Base-by-base conservation (phyloP, 2,113 vertebrate genomes). In the Spilogale gracilis region DNA sequence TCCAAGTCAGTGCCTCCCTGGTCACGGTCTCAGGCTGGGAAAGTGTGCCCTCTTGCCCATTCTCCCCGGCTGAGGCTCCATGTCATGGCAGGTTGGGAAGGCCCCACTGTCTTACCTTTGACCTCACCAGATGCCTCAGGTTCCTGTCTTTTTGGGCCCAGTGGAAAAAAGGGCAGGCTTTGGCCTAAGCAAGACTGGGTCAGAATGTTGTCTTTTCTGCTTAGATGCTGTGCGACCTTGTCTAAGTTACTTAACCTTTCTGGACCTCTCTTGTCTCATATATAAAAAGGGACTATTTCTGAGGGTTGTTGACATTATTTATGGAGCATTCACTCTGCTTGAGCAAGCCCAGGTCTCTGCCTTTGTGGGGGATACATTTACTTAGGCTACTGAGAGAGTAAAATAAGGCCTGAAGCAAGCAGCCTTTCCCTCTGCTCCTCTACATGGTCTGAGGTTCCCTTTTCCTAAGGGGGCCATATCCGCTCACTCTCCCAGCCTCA, bases 401-500 rank as follows among this genome's bases (percentile, higher is more conserved):
- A 63, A 74, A 48, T 45, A 9, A 52, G 54, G 30, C 9, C 50
- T 9, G 3, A 32, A 50, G 2, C n/a, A 21, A 12, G 38, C 20
- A 2, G 6, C 25, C 17, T 81, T 23, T 56, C 43, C 54, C 12
- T 1, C 0, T 10, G 0, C 6, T 6, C 3, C 4, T 60, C 21
- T 48, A 38, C 5, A 4, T 32, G 21, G 18, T 78, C 27, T 25
- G n/a, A 90, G 9, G 16, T 38, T 87, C 56, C 13, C 20, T 96
- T 82, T 89, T 14, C 61, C 21, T n/a, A 10, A 43, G 60, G 58
- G 20, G 30, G 12, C 14, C 73, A 7, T 5, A 25, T 32, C 52
- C 50, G 52, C 5, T 69, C 65, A 16, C 43, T 85, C 13, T 32
- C 23, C 4, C 17, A 76, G 71, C 6, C 27, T 56, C 10, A 89